Evolutionary conservation across 2,113 vertebrate genomes (phyloP), one percentile per base, ranked within the genome.

Genomic region (Uropsilus gracilis): DNA sequence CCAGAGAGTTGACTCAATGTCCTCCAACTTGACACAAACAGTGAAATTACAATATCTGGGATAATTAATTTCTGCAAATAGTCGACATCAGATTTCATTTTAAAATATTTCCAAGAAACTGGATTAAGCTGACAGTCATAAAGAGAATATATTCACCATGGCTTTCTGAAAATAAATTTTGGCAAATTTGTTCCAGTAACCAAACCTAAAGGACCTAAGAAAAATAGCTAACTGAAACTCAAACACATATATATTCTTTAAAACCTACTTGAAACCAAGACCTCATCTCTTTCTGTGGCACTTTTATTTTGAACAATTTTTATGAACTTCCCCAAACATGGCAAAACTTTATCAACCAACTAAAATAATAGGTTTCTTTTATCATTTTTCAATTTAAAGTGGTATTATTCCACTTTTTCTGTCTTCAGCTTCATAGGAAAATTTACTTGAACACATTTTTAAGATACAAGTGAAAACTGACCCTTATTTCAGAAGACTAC

Each of bases 331-430:
- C 53, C 39, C 26, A 55, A 50, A 84, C n/a, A n/a, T n/a, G n/a
- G n/a, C n/a, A n/a, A n/a, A n/a, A n/a, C n/a, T n/a, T n/a, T n/a
- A n/a, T n/a, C n/a, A n/a, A n/a, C n/a, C n/a, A n/a, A n/a, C n/a
- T n/a, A n/a, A n/a, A n/a, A n/a, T n/a, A n/a, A n/a, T n/a, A n/a
- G n/a, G n/a, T 68, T 87, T 71, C 84, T 14, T 30, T 42, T 78
- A n/a, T n/a, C 72, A 44, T 78, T 63, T n/a, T 96, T 80, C 18
- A 92, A 85, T 61, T 39, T 53, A 63, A 90, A 90, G 7, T 42
- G 26, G 53, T 42, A 82, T 86, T 90, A 81, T 39, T 71, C 16
- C 37, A 76, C 75, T 69, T 89, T 75, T 28, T 73, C 44, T 85
- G n/a, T 85, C n/a, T n/a, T n/a, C n/a, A n/a, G n/a, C n/a, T n/a